phyloP scores from a whole-genome alignment of 2,113 vertebrate genomes.

The Plectropomus leopardus region DNA sequence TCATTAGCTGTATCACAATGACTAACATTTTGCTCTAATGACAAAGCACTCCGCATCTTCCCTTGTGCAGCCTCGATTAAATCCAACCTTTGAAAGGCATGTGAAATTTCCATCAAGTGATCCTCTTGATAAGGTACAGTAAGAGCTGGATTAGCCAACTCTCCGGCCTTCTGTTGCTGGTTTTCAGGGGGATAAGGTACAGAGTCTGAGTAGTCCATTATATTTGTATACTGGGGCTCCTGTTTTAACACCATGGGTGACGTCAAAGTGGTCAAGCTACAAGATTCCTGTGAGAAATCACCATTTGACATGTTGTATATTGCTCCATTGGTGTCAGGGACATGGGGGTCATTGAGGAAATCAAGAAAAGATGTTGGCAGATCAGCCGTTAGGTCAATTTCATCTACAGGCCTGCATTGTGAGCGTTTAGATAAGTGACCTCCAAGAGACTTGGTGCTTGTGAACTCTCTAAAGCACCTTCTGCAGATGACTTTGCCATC shows the following conservation, averaged over 20 bases:
- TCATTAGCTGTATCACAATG: constrained; percentile 70
- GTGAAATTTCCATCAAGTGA: constrained; percentile 91
- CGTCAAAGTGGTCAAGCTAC: constrained; percentile 72
- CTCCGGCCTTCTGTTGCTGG: constrained; percentile 69
- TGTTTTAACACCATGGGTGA: constrained; percentile 72
- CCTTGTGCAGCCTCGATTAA: constrained; percentile 87
- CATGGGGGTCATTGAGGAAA: constrained; percentile 91
- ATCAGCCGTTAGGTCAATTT: constrained; percentile 92
- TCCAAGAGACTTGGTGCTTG: constrained; percentile 96
- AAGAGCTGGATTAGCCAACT: constrained; percentile 42
- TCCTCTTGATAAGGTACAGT: constrained; percentile 82
- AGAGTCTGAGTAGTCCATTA: constrained; percentile 66
- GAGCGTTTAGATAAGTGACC: constrained; percentile 97
- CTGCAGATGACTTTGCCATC: constrained; percentile 98
- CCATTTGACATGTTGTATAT: constrained; percentile 77
- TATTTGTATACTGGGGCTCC: constrained; percentile 74
- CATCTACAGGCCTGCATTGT: constrained; percentile 95
- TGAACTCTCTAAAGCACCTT: constrained; percentile 97
- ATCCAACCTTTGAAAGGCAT: constrained; percentile 91
- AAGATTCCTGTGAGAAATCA: constrained; percentile 78
- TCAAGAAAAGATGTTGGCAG: constrained; percentile 93
- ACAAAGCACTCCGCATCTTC: constrained; percentile 65
- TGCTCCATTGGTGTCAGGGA: constrained; percentile 78
- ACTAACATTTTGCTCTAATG: constrained; percentile 66
- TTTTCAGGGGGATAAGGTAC: constrained; percentile 57